Conservation (phyloP, 1,140 invertebrate genomes). For the Lordiphosa clarofinis region DNA sequence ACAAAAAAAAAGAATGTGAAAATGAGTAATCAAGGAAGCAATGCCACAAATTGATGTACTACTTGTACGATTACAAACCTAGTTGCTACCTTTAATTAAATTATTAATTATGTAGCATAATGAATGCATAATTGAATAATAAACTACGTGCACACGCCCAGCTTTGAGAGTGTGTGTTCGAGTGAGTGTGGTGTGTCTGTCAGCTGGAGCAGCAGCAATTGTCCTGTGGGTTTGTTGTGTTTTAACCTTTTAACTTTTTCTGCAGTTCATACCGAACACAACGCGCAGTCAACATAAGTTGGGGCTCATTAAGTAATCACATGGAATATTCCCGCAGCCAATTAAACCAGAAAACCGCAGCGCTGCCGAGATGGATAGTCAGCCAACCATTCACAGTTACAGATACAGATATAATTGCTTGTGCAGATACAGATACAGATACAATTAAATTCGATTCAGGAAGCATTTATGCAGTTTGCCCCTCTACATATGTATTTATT, state of each 20-base stretch:
- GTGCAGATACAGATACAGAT: slow-evolving; percentile 47
- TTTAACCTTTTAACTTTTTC: slow-evolving; percentile 71
- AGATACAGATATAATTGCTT: slow-evolving; percentile 27
- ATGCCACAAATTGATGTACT: slow-evolving; percentile 57
- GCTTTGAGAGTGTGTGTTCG: slow-evolving; percentile 5
- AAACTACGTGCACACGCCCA: slow-evolving; percentile 49
- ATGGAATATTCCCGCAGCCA: slow-evolving; percentile 75
- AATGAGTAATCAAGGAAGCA: slow-evolving; percentile 48
- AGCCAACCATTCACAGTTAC: slow-evolving; percentile 35
- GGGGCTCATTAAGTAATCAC: slow-evolving; percentile 74
- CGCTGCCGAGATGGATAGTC: slow-evolving; percentile 20
- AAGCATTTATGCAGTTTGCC: slow-evolving; percentile 70
- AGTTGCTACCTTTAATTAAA: slow-evolving; percentile 63
- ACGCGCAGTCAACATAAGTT: slow-evolving; percentile 63
- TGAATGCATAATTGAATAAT: slow-evolving; percentile 74
- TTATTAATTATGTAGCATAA: slow-evolving; percentile 75
- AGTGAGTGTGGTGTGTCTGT: background rate
- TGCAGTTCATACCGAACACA: slow-evolving; percentile 19
- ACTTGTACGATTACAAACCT: slow-evolving; percentile 6
- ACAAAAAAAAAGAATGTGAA: slow-evolving; percentile 18
- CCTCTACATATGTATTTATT: slow-evolving; percentile 18
- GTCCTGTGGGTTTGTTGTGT: slow-evolving; percentile 28
- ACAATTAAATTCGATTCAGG: slow-evolving; percentile 76
- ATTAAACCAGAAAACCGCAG: slow-evolving; percentile 72
- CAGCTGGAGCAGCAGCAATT: slow-evolving; percentile 15